phyloP scores from a whole-genome alignment of 2,113 vertebrate genomes.

The Centropristis striata region DNA sequence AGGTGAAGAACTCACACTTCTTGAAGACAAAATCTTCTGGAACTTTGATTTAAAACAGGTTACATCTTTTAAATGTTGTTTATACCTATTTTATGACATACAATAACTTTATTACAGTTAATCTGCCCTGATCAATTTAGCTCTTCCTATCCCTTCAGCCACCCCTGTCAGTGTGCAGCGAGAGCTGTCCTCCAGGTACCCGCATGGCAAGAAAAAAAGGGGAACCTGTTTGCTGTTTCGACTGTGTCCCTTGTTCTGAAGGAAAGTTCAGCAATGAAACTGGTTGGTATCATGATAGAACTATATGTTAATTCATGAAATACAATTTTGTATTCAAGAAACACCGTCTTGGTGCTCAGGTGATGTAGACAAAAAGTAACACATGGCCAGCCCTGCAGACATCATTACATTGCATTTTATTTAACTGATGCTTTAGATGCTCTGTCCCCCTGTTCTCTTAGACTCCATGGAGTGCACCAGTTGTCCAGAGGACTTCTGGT shows the following conservation, averaged over 20 bases:
- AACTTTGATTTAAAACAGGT: constrained; percentile 59
- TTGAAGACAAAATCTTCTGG: constrained; percentile 78
- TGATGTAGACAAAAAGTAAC: neutral
- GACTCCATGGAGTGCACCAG: constrained; percentile 73
- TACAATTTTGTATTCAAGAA: neutral
- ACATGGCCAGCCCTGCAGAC: neutral
- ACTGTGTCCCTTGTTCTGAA: constrained; percentile 86
- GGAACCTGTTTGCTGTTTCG: constrained; percentile 85
- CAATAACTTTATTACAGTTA: no score
- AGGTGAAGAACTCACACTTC: constrained; percentile 68
- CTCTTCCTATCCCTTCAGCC: constrained; percentile 24
- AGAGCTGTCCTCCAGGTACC: constrained; percentile 84
- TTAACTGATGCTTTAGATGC: no score
- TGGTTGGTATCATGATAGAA: constrained; percentile 59
- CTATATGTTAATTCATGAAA: no score
- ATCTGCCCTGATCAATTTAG: no score
- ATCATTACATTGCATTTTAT: neutral
- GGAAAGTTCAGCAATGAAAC: constrained; percentile 76
- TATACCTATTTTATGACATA: neutral
- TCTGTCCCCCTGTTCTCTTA: constrained; percentile 20
- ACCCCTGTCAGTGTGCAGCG: constrained; percentile 75
- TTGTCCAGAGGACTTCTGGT: constrained; percentile 78
- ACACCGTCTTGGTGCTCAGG: neutral
- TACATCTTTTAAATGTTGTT: constrained; percentile 40
- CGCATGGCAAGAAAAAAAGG: constrained; percentile 81